Base-by-base conservation (phyloP, 2,888 invertebrate genomes). In the Chrysolina americana region DNA sequence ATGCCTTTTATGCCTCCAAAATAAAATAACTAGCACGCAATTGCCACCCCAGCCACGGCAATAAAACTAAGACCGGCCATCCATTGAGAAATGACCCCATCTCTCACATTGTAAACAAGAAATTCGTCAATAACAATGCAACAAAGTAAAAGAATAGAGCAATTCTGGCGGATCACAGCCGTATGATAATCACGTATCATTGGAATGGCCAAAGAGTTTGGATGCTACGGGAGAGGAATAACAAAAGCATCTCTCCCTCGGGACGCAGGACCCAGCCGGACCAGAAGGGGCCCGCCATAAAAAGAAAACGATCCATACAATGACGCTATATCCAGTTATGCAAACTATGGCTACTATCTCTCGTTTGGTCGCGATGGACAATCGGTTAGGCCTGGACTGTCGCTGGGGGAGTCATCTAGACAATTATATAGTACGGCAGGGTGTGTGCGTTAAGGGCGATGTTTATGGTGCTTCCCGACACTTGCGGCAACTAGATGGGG, bases 161-260 rank as follows among this genome's bases (percentile, higher is more conserved):
- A 80, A 81, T 79, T 77, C 77, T 71, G 75, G 68, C 64, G 66
- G 74, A 71, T 74, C 75, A 79, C 78, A 73, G 19, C 73, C 41
- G 83, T 84, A 85, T 85, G 85, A 84, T 86, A 86, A 87, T 87
- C 86, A 86, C 86, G 86, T 87, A 86, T 86, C 84, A 83, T 87
- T 85, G 84, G 84, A 86, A 87, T 87, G 83, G 83, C 85, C 78
- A 73, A 74, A 75, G 73, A 71, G 74, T 70, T 65, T 48, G 71
- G 77, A 36, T n/a, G 53, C 41, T 59, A 8, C 68, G 23, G 36
- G 70, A 62, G 44, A 47, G 77, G 65, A 70, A 76, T 71, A 78
- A 79, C 76, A 65, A 48, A 53, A 44, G 23, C 50, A 21, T 48
- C 68, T 36, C 47, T 78, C 78, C 78, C 78, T 69, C 41, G 78